A percentile compares a stretch with the other conserved stretches of the same genome.
Evolutionary conservation across 2,797 vertebrate species (phyloP).

Genomic region (Meriones psammophilus): DNA sequence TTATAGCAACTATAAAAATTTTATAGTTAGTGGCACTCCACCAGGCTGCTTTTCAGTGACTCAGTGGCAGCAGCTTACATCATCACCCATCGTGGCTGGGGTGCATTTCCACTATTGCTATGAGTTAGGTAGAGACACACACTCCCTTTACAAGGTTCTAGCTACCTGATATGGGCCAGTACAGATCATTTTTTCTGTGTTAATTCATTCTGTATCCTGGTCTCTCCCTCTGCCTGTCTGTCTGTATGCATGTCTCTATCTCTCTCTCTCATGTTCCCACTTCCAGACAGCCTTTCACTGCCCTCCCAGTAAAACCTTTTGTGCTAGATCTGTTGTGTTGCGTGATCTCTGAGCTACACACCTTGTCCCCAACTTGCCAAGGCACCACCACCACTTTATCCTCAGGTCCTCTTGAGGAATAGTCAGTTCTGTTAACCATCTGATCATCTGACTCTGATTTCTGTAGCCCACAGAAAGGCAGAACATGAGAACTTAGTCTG

Average conservation of each 20-base stretch:
- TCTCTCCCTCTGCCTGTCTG: no score
- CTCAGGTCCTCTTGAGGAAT: neutral
- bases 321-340: neutral
- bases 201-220: neutral
- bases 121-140: neutral
- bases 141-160: neutral
- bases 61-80: neutral
- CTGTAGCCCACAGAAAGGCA: neutral
- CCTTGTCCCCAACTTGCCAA: neutral
- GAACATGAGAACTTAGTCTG: neutral
- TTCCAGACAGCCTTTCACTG: neutral
- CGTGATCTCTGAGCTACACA: neutral
- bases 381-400: neutral
- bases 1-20: neutral
- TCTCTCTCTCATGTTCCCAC: neutral
- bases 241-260: neutral
- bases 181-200: neutral
- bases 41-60: neutral
- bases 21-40: no score
- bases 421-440: neutral
- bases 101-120: neutral
- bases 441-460: neutral
- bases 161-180: neutral
- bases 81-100: accelerated
- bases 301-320: neutral